Conservation (phyloP, 2,113 vertebrate species). For the Opisthocomus hoazin region DNA sequence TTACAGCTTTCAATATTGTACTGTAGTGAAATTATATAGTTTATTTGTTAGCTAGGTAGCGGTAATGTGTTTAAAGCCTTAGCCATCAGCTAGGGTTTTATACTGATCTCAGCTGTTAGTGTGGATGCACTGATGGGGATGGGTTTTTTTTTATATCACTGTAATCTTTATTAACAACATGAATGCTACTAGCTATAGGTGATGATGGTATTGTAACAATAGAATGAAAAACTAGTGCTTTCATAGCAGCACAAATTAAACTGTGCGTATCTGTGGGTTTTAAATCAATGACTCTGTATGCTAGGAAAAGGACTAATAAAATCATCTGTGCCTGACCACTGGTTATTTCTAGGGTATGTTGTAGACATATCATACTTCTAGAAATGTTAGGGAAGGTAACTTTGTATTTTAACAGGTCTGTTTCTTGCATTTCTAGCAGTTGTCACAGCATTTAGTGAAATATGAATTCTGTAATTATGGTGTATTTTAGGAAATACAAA, state of each 20-base stretch:
- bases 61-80: neutral
- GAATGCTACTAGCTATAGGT: neutral
- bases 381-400: neutral
- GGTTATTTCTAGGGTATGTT: neutral
- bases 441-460: neutral
- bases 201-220: neutral
- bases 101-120: neutral
- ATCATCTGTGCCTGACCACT: rapidly evolving
- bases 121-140: neutral
- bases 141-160: neutral
- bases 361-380: neutral
- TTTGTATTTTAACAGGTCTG: neutral
- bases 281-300: neutral
- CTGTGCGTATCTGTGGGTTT: neutral
- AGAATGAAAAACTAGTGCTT: neutral
- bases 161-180: neutral
- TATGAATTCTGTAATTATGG: neutral
- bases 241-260: neutral
- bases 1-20: neutral
- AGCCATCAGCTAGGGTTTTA: neutral
- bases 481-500: neutral
- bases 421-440: neutral
- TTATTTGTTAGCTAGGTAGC: neutral
- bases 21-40: neutral
- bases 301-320: neutral